A percentile compares a stretch with the other conserved stretches of the same genome.
These are phyloP conservation scores for Ptilorrhoa leucosticta DNA, from an alignment of 2,113 vertebrate species.

Conservation along the genomic window DNA sequence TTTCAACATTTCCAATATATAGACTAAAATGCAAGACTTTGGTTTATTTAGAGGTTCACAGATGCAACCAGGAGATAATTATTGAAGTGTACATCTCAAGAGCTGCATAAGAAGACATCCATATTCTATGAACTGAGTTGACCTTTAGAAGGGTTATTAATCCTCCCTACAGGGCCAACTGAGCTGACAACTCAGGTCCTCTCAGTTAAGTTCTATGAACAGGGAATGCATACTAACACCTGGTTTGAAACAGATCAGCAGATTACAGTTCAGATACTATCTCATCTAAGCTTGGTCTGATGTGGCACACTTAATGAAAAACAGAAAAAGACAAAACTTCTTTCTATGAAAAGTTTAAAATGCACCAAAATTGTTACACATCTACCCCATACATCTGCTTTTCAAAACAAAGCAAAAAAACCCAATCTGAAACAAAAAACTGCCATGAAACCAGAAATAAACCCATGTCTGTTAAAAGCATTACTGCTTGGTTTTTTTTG, in stretches of 20 bases:
- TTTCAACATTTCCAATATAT: neutral
- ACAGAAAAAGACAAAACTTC: neutral
- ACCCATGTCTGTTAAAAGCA: neutral
- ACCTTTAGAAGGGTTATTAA: neutral
- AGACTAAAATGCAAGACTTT: neutral
- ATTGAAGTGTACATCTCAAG: neutral
- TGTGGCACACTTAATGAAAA: neutral
- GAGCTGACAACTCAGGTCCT: neutral
- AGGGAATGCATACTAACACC: neutral
- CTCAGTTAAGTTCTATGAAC: neutral
- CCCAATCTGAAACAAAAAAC: neutral
- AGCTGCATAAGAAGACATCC: neutral
- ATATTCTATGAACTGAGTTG: neutral
- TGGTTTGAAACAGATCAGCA: neutral
- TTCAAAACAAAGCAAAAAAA: neutral
- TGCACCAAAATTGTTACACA: neutral
- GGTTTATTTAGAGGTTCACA: neutral
- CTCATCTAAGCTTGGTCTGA: neutral
- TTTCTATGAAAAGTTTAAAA: neutral
- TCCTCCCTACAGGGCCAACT: neutral
- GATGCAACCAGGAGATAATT: neutral
- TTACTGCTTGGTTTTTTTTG: neutral
- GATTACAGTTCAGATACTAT: neutral
- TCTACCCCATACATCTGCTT: neutral
- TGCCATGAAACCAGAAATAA: neutral